Conservation (phyloP, 92 coral and sea anemone genomes). For the Phenganax stokvisi region DNA sequence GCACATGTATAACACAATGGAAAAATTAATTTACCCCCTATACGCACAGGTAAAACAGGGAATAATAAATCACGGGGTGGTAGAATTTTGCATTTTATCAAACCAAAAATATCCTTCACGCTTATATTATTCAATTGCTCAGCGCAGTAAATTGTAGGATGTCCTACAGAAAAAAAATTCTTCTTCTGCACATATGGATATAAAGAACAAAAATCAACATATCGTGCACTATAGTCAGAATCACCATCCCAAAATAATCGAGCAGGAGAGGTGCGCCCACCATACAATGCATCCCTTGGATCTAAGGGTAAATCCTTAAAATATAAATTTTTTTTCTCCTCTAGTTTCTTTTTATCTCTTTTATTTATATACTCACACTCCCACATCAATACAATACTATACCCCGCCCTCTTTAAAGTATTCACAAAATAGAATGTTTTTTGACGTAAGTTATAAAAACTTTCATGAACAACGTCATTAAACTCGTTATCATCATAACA, state of each 20-base stretch:
- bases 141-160: not conserved
- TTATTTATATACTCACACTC: not conserved
- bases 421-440: conserved; percentile 2
- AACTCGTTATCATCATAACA: not conserved
- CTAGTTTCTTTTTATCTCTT: too few species aligned
- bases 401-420: conserved; percentile 2
- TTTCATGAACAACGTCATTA: not conserved
- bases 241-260: not conserved
- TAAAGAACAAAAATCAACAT: conserved; percentile 14
- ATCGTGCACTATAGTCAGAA: not conserved
- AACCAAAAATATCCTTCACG: not conserved
- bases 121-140: not conserved
- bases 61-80: conserved; percentile 19
- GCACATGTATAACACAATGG: conserved; percentile 4
- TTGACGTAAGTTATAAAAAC: not conserved
- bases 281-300: not conserved
- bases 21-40: conserved; percentile 21
- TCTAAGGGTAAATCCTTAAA: not conserved
- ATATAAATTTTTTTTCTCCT: too few species aligned
- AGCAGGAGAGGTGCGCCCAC: conserved; percentile 19
- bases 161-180: not conserved
- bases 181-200: conserved; percentile 24
- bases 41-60: conserved; percentile 19
- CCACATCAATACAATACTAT: conserved; percentile 9
- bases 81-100: not conserved